Base-by-base conservation (phyloP, 2,113 vertebrate genomes). In the Seriola rivoliana region DNA sequence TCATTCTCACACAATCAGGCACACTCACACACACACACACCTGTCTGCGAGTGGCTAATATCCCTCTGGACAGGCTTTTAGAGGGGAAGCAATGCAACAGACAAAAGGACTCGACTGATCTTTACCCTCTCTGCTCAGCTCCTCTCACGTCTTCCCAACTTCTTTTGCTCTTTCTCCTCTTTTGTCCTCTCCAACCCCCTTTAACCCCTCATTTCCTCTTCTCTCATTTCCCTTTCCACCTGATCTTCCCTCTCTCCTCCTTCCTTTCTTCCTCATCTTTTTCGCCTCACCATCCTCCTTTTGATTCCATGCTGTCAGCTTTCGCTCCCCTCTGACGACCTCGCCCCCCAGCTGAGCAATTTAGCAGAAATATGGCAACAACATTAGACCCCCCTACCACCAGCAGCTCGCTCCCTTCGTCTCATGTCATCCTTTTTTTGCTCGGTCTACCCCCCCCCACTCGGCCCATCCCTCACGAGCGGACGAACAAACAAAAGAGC, bases 361-460 rank as follows among this genome's bases (percentile, higher is more conserved):
- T 94, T 94, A 89, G 88, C 70, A 77, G 87, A 89, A 92, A 94
- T 92, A 92, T 89, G 88, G 95, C 96, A 93, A 93, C 91, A 93
- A 91, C 90, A 94, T 94, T 91, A 92, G 85, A 85, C 79, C 93
- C 40, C 62, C n/a, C 48, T 10, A 93, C 54, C 94, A 23, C 44
- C 23, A 74, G 92, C 92, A 94, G 62, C 82, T 42, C 34, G 21
- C 71, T 60, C 58, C 55, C 60, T 81, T 60, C 78, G 8, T 84
- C 88, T 90, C 89, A 83, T 87, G 86, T 84, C 82, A 78, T 67
- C 81, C 74, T 60, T 74, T 58, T 50, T 46, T 70, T 57, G 58
- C 74, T 68, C 75, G 55, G 50, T 78, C 74, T 65, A 66, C 76
- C 23, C 36, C 46, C 60, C 40, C 40, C 10, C 40, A 73, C 70